These are phyloP conservation scores for Actinia tenebrosa DNA, from an alignment of 64 coral and sea anemone species.

Conservation along the genomic window DNA sequence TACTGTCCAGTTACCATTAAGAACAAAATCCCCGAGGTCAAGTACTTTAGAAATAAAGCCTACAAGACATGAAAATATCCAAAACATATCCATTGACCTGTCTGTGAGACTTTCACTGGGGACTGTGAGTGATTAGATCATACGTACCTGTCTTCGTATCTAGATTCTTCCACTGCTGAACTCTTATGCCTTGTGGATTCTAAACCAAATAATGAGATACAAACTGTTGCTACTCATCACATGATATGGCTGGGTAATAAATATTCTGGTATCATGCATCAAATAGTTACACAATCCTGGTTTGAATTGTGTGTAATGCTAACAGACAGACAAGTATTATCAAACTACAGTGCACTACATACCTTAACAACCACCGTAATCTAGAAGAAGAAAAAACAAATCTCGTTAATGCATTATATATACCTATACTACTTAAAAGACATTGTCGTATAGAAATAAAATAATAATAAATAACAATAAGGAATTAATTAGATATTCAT, in stretches of 20 bases:
- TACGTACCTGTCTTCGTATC: constrained; percentile 47
- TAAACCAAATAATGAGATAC: background rate
- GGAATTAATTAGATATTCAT: no score
- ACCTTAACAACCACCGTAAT: constrained; percentile 1
- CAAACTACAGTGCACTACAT: background rate
- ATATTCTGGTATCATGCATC: background rate
- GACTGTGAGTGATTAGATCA: no score
- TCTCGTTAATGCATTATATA: background rate
- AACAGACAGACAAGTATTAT: background rate
- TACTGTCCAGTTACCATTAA: constrained; percentile 54
- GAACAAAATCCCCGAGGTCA: constrained; percentile 18
- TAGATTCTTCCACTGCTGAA: constrained; percentile 52
- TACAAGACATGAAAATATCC: background rate
- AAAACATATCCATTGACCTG: background rate
- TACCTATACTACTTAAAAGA: background rate
- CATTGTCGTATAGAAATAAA: no score
- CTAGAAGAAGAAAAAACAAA: background rate
- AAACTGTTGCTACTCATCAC: background rate
- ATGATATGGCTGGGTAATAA: background rate
- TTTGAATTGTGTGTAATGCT: no score
- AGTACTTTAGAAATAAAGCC: constrained; percentile 39
- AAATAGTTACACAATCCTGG: background rate
- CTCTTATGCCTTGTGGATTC: constrained; percentile 70
- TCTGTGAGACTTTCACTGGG: no score
- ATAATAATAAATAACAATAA: no score